phyloP scores from a whole-genome alignment of 2,797 vertebrate species.

The Oryzias sinensis region DNA sequence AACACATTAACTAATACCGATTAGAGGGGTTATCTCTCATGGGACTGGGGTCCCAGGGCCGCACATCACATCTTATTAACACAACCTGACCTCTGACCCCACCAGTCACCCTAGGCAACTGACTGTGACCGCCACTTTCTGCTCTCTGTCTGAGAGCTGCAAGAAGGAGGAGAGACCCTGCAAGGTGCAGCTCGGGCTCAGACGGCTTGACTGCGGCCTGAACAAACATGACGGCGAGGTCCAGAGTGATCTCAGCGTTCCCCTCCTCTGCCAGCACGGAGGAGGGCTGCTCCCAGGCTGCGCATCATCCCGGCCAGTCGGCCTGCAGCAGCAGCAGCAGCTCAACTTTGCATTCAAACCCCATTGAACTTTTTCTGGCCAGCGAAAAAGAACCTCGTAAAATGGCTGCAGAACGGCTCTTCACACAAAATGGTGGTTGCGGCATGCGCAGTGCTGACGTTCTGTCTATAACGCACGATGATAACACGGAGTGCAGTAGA shows the following conservation, averaged over 20 bases:
- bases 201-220: constrained; percentile 7
- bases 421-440: constrained; percentile 74
- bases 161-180: constrained; percentile 3
- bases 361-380: background rate
- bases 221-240: constrained; percentile 21
- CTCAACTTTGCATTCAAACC: background rate
- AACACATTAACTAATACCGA: constrained; percentile 93
- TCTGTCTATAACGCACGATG: constrained; percentile 24
- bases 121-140: constrained; percentile 60
- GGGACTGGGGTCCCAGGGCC: constrained; percentile 73
- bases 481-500: constrained; percentile 4
- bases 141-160: constrained; percentile 12
- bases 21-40: constrained; percentile 87
- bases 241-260: background rate
- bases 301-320: background rate
- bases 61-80: constrained; percentile 78
- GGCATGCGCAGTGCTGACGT: constrained; percentile 57
- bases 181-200: constrained; percentile 42
- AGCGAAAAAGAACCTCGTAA: constrained; percentile 41
- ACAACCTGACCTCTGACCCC: constrained; percentile 69
- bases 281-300: background rate
- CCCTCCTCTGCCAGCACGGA: constrained; percentile 1
- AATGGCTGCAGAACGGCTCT: constrained; percentile 64
- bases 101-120: constrained; percentile 59
- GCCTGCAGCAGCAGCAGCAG: background rate